Percentiles rank a stretch among this genome's conserved stretches.
phyloP scores from a whole-genome alignment of 2,113 vertebrate species.

The Pteruthius melanotis region DNA sequence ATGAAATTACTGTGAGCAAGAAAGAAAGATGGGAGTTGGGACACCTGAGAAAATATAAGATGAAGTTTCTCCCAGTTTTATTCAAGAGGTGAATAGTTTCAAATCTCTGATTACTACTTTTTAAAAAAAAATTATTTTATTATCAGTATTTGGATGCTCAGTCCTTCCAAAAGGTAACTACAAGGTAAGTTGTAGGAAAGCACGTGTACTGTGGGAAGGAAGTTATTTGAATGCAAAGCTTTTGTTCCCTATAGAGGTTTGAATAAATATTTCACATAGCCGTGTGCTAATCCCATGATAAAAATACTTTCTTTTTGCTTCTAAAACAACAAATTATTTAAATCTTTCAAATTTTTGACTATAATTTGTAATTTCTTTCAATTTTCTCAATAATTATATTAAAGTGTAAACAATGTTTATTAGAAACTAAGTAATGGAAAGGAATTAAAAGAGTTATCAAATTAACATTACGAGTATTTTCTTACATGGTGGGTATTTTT shows the following conservation, averaged over 20 bases:
- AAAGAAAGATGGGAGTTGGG: neutral
- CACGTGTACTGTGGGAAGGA: neutral
- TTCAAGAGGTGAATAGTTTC: fast-evolving
- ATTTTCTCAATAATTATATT: neutral
- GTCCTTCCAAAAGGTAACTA: neutral
- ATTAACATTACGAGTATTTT: neutral
- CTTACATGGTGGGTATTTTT: neutral
- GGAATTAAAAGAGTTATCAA: neutral
- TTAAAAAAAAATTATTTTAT: neutral
- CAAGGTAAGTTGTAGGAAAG: neutral
- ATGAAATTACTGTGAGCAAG: neutral
- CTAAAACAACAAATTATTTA: neutral
- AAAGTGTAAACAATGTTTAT: neutral
- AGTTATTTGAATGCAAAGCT: neutral
- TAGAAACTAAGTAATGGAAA: neutral
- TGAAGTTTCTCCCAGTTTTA: neutral
- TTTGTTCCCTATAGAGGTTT: neutral
- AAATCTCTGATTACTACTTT: neutral
- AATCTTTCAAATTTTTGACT: neutral
- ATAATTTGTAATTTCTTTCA: neutral
- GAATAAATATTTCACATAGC: neutral
- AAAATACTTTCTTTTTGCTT: neutral
- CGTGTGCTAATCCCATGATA: neutral
- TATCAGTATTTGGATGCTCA: neutral
- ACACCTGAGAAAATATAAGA: neutral